Conservation (phyloP, 2,113 vertebrate species). For the Prinia subflava region DNA sequence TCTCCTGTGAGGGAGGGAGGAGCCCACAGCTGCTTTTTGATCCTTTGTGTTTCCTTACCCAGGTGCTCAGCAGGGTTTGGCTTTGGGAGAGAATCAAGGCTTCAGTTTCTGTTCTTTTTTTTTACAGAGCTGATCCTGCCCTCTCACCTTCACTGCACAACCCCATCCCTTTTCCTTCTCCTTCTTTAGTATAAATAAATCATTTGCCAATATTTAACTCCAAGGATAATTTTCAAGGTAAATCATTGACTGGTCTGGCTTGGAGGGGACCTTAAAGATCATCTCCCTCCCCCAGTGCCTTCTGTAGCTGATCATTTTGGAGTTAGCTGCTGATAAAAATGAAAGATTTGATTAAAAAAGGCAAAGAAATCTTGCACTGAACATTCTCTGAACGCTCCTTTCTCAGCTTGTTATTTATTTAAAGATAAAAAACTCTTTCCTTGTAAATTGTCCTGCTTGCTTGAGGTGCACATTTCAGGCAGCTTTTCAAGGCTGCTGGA, state of each 20-base stretch:
- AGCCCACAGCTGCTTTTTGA: not conserved
- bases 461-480: not conserved
- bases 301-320: not conserved
- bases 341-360: not conserved
- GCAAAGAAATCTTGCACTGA: not conserved
- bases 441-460: not conserved
- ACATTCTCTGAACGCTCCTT: not conserved
- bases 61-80: not conserved
- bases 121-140: not conserved
- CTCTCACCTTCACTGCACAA: not conserved
- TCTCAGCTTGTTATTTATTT: not conserved
- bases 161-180: not conserved
- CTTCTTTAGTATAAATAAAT: not conserved
- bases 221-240: not conserved
- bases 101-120: too few species aligned
- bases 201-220: not conserved
- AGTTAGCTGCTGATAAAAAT: not conserved
- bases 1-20: not conserved
- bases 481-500: not conserved
- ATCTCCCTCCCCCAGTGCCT: not conserved
- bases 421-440: not conserved
- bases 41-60: fast-evolving
- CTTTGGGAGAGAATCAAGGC: not conserved
- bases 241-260: not conserved
- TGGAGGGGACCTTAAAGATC: not conserved